A percentile compares a stretch with the other conserved stretches of the same genome.
These are phyloP conservation scores for Misgurnus anguillicaudatus DNA, from an alignment of 2,113 vertebrate genomes.

Conservation along the genomic window DNA sequence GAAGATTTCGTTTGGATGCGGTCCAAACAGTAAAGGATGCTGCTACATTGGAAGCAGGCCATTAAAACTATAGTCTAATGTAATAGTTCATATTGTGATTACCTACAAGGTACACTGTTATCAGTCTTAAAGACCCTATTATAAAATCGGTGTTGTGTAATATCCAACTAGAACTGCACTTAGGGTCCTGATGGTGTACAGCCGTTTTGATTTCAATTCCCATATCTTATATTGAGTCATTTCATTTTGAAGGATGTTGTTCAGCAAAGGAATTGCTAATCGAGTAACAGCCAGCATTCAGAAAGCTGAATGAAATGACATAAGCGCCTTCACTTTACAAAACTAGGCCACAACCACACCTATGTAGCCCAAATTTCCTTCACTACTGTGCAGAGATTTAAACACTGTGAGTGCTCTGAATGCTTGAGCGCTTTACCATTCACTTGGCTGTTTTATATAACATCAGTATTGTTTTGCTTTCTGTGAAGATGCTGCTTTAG, in stretches of 20 bases:
- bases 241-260: neutral
- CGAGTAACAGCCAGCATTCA: neutral
- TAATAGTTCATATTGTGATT: constrained; percentile 11
- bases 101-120: neutral
- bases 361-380: neutral
- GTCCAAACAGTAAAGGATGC: constrained; percentile 34
- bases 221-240: neutral
- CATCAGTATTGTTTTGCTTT: neutral
- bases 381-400: neutral
- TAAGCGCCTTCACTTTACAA: neutral
- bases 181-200: neutral
- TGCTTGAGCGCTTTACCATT: neutral
- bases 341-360: constrained; percentile 22
- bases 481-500: neutral
- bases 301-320: constrained; percentile 28
- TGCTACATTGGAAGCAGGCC: constrained; percentile 11
- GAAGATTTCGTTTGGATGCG: constrained; percentile 23
- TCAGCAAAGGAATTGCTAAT: constrained; percentile 28
- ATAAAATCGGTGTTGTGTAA: neutral
- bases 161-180: neutral
- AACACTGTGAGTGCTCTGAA: neutral
- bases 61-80: neutral
- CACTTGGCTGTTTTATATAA: neutral
- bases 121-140: constrained; percentile 5
- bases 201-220: neutral